Conservation (phyloP, 1,140 invertebrate genomes). For the Drosophila bipectinata region DNA sequence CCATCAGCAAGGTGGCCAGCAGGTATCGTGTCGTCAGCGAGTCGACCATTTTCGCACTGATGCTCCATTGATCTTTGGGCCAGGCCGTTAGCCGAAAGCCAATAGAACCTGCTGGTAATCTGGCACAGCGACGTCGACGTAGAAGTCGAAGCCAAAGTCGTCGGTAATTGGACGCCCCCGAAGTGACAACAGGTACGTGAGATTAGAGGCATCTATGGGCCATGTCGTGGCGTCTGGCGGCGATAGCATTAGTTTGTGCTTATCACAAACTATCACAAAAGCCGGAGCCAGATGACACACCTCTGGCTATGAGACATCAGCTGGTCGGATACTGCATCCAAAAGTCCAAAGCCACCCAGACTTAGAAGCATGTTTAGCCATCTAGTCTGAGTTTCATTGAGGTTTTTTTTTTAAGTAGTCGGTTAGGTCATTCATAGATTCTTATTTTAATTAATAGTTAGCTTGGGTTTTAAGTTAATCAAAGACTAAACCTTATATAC, state of each 20-base stretch:
- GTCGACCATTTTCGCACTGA: conserved; percentile 69
- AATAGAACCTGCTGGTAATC: conserved; percentile 41
- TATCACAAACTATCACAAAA: conserved; percentile 20
- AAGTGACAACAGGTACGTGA: conserved; percentile 52
- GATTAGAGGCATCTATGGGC: conserved; percentile 58
- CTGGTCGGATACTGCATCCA: background rate
- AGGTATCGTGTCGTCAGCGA: conserved; percentile 40
- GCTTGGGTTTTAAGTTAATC: too few species aligned
- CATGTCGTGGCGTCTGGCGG: conserved; percentile 57
- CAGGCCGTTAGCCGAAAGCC: conserved; percentile 31
- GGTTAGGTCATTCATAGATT: background rate
- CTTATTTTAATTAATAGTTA: too few species aligned
- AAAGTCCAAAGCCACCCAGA: background rate
- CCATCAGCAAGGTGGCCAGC: conserved; percentile 30
- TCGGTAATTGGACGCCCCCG: conserved; percentile 42
- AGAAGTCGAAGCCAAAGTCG: conserved; percentile 13
- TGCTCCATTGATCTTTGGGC: conserved; percentile 42
- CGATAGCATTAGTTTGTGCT: conserved; percentile 64
- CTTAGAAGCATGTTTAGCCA: conserved; percentile 3
- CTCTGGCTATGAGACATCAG: conserved; percentile 43
- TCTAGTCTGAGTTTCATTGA: conserved; percentile 8
- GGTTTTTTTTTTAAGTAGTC: background rate
- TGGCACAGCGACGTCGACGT: conserved; percentile 15
- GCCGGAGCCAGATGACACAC: conserved; percentile 54
- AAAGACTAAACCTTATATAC: too few species aligned